Evolutionary conservation across 2,888 invertebrate genomes (phyloP), one percentile per base, ranked within the genome.

Genomic region (Iphiclides podalirius): DNA sequence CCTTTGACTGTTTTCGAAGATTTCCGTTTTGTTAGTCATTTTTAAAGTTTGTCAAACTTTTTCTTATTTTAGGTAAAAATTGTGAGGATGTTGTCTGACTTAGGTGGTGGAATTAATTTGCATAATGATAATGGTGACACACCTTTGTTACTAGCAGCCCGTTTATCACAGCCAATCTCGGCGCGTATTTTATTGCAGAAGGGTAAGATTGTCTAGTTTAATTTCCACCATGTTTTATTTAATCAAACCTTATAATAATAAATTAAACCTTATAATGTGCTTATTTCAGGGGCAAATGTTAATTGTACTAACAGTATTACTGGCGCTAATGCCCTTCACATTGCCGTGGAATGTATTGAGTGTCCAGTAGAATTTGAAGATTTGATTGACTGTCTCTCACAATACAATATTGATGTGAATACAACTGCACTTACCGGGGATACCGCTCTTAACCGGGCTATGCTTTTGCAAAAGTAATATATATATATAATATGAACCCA

Each of bases 111-210:
- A 53, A 81, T 93, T 42, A 93, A 93, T 76, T 75, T 92, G 39
- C 87, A 90, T 56, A 92, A 93, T 70, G 91, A 91, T 57, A 90
- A 87, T 63, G 94, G 94, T 1, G 92, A 93, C 53, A 93, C 94
- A 0, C 93, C 94, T 0, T 70, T 95, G 39, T 89, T 94, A 59
- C 69, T 92, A 14, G 92, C 94, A 4, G 89, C 69, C 3, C 74
- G 88, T 40, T 64, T 85, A 36, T 83, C 85, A 1, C 87, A 88
- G 55, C 74, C 90, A 1, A 68, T 75, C n/a, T 75, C 92, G 33
- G 90, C 89, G 11, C 75, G 81, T 59, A 75, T 90, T 56, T 79
- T 92, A 52, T 72, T 92, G 20, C 63, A 80, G 62, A 85, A 90
- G 72, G 92, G 92, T 92, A 79, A 70, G 20, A 20, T 6, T 20